phyloP scores from a whole-genome alignment of 2,797 vertebrate species.

The Ambastaia sidthimunki region DNA sequence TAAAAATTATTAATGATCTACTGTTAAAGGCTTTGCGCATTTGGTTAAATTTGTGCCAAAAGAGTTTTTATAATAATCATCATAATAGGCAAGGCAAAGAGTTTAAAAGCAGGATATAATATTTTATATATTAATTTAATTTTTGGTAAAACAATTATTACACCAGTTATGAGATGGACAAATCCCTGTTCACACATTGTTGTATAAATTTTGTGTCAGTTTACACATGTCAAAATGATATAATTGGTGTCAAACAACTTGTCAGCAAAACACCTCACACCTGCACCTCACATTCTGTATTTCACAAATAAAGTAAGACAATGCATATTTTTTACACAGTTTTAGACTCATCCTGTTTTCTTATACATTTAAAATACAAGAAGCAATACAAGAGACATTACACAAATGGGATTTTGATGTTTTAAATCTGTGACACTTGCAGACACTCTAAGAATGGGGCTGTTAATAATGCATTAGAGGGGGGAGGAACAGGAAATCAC shows the following conservation, averaged over 20 bases:
- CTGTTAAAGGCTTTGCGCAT: slow-evolving; percentile 32
- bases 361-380: background rate
- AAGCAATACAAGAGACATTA: background rate
- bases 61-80: too few relatives aligned
- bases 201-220: background rate
- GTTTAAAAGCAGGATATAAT: too few relatives aligned
- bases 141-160: too few relatives aligned
- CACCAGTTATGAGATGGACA: too few relatives aligned
- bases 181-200: too few relatives aligned
- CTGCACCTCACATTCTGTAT: slow-evolving; percentile 1
- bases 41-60: slow-evolving; percentile 42
- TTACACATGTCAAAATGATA: background rate
- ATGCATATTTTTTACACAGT: slow-evolving; percentile 15
- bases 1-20: slow-evolving; percentile 57
- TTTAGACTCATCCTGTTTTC: background rate
- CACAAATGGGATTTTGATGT: background rate
- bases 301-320: background rate
- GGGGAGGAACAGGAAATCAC: slow-evolving; percentile 5
- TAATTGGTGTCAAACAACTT: slow-evolving; percentile 24
- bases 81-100: too few relatives aligned
- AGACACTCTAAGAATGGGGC: background rate
- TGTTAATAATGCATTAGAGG: slow-evolving; percentile 38
- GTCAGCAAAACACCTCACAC: slow-evolving; percentile 18
- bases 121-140: too few relatives aligned
- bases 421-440: background rate